Evolutionary conservation across 2,888 invertebrate species (phyloP), one percentile per base, ranked within the genome.

Genomic region (Cepaea hortensis): DNA sequence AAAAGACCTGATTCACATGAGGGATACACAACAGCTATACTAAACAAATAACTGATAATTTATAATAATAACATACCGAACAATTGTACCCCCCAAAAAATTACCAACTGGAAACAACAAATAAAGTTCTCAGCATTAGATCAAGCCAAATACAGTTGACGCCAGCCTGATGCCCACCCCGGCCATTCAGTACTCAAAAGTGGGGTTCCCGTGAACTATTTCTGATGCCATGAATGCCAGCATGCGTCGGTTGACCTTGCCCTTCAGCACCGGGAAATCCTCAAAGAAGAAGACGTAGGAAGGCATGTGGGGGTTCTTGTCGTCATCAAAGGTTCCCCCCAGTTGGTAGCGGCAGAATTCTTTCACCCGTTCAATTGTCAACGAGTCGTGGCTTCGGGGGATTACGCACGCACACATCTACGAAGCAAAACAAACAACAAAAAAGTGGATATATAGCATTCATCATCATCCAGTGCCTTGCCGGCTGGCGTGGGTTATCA

Each of bases 321-420:
- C 86, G 18, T 81, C 82, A 48, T 86, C 82, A 35, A 46, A 80
- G 6, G 82, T 82, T 3, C 86, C 86, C 4, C 81, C 81, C 70
- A 82, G 70, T 83, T 81, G 77, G 72, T 86, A 86, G 15, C 86
- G 86, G 50, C 86, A 86, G 48, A 83, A 86, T 48, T 86, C 86
- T 46, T 86, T 86, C 72, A 86, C 86, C 0, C 86, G 68, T 55
- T 86, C 86, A 46, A 86, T 86, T 5, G 86, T 86, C 46, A 86
- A 4, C 15, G 86, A 76, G 79, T 86, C 86, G 48, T 86, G 68
- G 13, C 62, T 86, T 20, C 86, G 68, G 3, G 86, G 86, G 4
- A 86, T 75, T 20, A 86, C 86, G 62, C 86, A 86, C 3, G 86
- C 86, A 72, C 86, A 86, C 86, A 86, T 86, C 86, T 86, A 65